These are phyloP conservation scores for Drosophila bocqueti DNA, from an alignment of 1,140 invertebrate genomes.

Conservation along the genomic window DNA sequence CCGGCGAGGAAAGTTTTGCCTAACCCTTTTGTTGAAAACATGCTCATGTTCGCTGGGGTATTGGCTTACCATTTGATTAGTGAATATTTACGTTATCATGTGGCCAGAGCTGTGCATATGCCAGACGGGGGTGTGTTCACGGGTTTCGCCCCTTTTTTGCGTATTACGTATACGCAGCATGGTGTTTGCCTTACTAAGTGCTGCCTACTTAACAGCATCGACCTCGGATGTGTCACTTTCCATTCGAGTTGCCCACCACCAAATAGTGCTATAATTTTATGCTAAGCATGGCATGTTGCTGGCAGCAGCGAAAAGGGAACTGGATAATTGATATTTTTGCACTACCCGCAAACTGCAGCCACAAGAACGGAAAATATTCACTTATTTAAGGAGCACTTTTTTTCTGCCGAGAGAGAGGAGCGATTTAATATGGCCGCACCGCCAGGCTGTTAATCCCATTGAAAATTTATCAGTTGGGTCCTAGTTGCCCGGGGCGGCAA, in stretches of 20 bases:
- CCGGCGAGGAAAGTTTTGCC: constrained; percentile 26
- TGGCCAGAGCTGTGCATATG: constrained; percentile 20
- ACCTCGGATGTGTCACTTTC: constrained; percentile 1
- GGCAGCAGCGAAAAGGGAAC: not conserved
- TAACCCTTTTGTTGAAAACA: constrained; percentile 28
- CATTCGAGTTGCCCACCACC: constrained; percentile 2
- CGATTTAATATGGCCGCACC: not conserved
- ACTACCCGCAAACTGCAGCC: not conserved
- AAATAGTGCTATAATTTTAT: constrained; percentile 17
- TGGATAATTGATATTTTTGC: constrained; percentile 28
- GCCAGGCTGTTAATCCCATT: not conserved
- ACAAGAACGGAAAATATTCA: not conserved
- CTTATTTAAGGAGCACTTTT: constrained; percentile 1
- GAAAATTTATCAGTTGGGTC: constrained; percentile 6
- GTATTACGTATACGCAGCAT: constrained; percentile 54
- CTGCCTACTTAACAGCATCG: constrained; percentile 44
- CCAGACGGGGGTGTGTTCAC: constrained; percentile 24
- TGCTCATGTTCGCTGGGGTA: constrained; percentile 34
- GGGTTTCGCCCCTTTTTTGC: not conserved
- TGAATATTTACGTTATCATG: constrained; percentile 29
- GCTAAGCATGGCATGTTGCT: constrained; percentile 11
- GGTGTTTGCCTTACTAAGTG: constrained; percentile 33
- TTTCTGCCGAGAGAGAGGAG: too few species aligned
- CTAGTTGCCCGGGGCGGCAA: not conserved
- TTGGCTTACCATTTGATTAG: constrained; percentile 52